phyloP scores from a whole-genome alignment of 30 jellyfish, hydroid and myxozoan genomes.

The Pelagia noctiluca region DNA sequence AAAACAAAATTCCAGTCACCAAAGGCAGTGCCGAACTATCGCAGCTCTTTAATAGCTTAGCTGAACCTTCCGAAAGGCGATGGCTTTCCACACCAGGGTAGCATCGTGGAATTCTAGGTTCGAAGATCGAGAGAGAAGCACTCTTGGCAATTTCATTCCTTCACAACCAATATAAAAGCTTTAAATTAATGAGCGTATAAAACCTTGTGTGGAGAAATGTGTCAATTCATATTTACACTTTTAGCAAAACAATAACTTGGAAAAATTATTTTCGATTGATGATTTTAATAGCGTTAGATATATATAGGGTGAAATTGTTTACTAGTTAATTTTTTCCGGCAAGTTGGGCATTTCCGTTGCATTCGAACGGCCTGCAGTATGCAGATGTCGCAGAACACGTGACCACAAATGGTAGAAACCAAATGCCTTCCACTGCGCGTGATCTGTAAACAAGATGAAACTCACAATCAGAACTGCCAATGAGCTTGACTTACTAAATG shows the following conservation, averaged over 20 bases:
- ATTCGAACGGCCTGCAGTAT: constrained; percentile 56
- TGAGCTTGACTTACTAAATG: too few relatives aligned
- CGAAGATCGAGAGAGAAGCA: too few relatives aligned
- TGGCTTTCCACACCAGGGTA: too few relatives aligned
- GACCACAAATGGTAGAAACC: constrained; percentile 94
- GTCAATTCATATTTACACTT: neutral
- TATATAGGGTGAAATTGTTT: constrained; percentile 79
- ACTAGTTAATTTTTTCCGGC: constrained; percentile 65
- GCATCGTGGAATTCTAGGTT: too few relatives aligned
- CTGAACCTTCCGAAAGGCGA: too few relatives aligned
- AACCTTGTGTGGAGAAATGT: too few relatives aligned
- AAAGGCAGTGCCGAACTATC: too few relatives aligned
- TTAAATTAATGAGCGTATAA: too few relatives aligned
- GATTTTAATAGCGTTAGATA: constrained; percentile 10
- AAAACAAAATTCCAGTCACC: too few relatives aligned
- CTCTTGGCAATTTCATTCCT: too few relatives aligned
- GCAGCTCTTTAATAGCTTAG: too few relatives aligned
- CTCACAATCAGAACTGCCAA: neutral
- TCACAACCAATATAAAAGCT: too few relatives aligned
- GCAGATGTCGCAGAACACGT: constrained; percentile 80
- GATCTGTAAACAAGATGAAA: constrained; percentile 46
- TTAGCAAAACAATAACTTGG: neutral
- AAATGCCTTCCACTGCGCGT: constrained; percentile 48
- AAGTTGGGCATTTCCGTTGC: constrained; percentile 79
- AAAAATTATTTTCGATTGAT: neutral